phyloP scores from a whole-genome alignment of 1,140 invertebrate species.

The Saccostrea glomerata region DNA sequence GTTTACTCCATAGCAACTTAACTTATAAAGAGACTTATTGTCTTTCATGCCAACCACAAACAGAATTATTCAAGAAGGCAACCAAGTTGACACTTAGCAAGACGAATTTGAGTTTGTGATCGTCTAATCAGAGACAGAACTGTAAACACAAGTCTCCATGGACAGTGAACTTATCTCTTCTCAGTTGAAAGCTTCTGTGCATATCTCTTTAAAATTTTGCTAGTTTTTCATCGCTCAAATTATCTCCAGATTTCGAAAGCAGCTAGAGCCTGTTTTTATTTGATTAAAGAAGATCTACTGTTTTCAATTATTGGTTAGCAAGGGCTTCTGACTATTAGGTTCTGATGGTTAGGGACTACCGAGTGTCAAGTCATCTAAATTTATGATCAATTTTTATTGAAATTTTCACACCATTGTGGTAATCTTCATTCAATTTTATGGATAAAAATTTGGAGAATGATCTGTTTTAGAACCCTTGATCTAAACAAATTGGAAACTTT shows the following conservation, averaged over 20 bases:
- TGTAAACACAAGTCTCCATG: background rate
- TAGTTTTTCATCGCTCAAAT: background rate
- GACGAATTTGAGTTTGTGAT: background rate
- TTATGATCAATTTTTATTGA: slow-evolving; percentile 24
- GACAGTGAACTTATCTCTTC: background rate
- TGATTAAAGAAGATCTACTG: slow-evolving; percentile 35
- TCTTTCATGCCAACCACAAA: slow-evolving; percentile 14
- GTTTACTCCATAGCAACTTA: background rate
- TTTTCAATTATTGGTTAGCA: slow-evolving; percentile 23
- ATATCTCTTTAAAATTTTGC: background rate
- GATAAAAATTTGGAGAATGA: background rate
- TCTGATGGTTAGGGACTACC: background rate
- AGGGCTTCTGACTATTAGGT: background rate
- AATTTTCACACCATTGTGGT: background rate
- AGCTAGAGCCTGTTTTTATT: slow-evolving; percentile 3
- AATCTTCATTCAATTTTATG: background rate
- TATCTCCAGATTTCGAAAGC: background rate
- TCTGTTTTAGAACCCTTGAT: background rate
- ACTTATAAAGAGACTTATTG: background rate
- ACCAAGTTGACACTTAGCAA: background rate
- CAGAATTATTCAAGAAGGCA: background rate
- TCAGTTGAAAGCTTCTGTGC: background rate
- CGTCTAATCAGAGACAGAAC: background rate
- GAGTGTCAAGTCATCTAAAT: slow-evolving; percentile 10
- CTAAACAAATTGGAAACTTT: background rate